phyloP scores from a whole-genome alignment of 2,113 vertebrate species.

The Larimichthys crocea region DNA sequence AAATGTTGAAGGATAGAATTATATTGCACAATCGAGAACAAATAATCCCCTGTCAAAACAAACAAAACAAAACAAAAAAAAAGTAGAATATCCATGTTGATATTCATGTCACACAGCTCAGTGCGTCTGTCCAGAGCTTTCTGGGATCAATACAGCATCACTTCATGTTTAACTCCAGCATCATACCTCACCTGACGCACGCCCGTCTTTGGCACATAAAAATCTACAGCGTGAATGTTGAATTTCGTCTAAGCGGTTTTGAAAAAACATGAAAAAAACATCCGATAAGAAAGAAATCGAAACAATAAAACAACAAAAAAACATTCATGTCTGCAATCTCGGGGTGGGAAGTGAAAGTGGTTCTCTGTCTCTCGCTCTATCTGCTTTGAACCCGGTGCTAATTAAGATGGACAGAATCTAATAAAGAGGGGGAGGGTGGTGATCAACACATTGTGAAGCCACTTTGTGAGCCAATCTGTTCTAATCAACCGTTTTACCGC shows the following conservation, averaged over 20 bases:
- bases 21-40: conserved; percentile 76
- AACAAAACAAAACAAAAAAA: not conserved
- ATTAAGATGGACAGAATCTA: conserved; percentile 53
- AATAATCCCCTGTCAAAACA: conserved; percentile 54
- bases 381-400: conserved; percentile 13
- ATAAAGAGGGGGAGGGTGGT: conserved; percentile 37
- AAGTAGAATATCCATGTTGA: conserved; percentile 16
- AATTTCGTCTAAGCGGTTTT: not conserved
- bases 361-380: too few relatives aligned
- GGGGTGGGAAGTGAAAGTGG: not conserved
- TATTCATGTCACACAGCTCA: conserved; percentile 43
- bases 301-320: not conserved
- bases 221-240: not conserved
- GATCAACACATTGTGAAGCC: conserved; percentile 39
- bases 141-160: conserved; percentile 26
- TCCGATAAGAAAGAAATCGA: not conserved
- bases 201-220: conserved; percentile 58
- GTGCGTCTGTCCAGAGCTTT: not conserved
- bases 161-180: conserved; percentile 23
- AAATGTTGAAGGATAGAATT: conserved; percentile 63
- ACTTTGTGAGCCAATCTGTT: conserved; percentile 56
- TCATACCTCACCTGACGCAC: conserved; percentile 4
- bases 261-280: not conserved
- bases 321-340: not conserved
- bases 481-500: conserved; percentile 34